A percentile compares a stretch with the other conserved stretches of the same genome.
Conservation (phyloP, 2,888 invertebrate species). For the Priocnemis perturbator region DNA sequence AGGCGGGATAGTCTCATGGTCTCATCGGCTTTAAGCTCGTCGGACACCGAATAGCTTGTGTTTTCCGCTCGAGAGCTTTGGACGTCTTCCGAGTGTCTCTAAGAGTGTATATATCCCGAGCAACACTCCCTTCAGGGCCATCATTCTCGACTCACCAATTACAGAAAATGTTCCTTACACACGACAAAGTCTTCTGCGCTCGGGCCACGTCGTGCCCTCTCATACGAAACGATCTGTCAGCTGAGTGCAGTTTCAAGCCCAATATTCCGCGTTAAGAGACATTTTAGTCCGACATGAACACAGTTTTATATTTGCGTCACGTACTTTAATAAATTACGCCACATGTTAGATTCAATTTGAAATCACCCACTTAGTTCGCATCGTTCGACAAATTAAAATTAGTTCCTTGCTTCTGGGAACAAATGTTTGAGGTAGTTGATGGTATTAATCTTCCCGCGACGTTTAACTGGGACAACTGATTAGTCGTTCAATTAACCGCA, state of each 20-base stretch:
- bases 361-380: too few relatives aligned
- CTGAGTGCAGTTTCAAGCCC: background rate
- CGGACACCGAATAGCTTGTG: conserved; percentile 12
- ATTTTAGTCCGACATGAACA: background rate
- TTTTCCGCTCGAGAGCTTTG: conserved; percentile 13
- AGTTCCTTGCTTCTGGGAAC: too few relatives aligned
- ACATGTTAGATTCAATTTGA: too few relatives aligned
- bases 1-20: background rate
- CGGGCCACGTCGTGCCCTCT: too few relatives aligned
- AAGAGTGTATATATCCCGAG: background rate
- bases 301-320: too few relatives aligned
- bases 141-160: conserved; percentile 16
- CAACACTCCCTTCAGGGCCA: conserved; percentile 5
- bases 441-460: too few relatives aligned
- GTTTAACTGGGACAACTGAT: conserved; percentile 40
- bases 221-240: background rate
- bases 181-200: background rate
- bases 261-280: background rate
- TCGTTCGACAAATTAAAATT: too few relatives aligned
- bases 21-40: conserved; percentile 15
- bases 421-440: too few relatives aligned
- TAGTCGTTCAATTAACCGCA: conserved; percentile 59
- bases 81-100: conserved; percentile 6
- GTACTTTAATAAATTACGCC: too few relatives aligned
- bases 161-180: conserved; percentile 4